phyloP scores from a whole-genome alignment of 1,140 invertebrate species.

The Bombus breviceps region DNA sequence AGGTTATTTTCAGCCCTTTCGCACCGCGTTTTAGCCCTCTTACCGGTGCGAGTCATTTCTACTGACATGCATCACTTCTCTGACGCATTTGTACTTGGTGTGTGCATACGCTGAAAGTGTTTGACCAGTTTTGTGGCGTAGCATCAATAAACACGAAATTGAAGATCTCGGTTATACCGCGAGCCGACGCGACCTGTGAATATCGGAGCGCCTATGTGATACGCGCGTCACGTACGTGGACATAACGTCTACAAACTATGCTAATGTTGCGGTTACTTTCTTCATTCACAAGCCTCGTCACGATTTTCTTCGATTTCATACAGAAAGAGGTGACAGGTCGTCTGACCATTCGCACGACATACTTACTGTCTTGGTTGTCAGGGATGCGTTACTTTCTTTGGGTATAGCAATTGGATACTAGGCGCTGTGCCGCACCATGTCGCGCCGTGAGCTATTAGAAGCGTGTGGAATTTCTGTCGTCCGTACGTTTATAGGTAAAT shows the following conservation, averaged over 20 bases:
- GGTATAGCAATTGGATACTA: background rate
- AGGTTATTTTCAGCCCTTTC: conserved; percentile 60
- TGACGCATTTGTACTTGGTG: background rate
- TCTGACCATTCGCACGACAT: background rate
- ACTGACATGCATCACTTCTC: conserved; percentile 33
- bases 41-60: conserved; percentile 32
- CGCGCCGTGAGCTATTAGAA: background rate
- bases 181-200: too few relatives aligned
- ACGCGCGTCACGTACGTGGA: background rate
- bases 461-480: background rate
- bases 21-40: conserved; percentile 17
- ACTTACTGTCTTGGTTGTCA: background rate
- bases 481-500: background rate
- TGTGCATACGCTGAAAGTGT: conserved; percentile 12
- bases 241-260: background rate
- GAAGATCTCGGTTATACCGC: background rate
- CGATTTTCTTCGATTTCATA: background rate
- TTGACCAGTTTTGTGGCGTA: background rate
- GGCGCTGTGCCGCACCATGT: too few relatives aligned
- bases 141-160: conserved; percentile 3
- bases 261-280: background rate
- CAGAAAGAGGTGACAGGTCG: background rate
- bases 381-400: background rate
- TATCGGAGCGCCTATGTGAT: background rate
- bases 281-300: background rate